Conservation (phyloP, 2,888 invertebrate genomes). For the Pristionchus exspectatus region DNA sequence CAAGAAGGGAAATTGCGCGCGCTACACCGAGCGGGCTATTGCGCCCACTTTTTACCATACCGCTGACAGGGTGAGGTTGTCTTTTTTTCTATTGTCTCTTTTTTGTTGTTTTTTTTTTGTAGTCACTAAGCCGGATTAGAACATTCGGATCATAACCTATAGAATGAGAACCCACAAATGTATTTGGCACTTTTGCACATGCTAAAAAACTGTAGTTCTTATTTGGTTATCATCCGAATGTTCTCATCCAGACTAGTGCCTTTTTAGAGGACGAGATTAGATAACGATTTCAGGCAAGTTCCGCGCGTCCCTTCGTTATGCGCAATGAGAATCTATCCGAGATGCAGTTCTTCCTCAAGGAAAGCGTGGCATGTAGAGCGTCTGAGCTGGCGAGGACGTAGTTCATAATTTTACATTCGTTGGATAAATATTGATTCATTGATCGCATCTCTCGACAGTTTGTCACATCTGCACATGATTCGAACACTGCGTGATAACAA, state of each 20-base stretch:
- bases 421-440: neutral
- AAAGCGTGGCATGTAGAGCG: neutral
- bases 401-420: neutral
- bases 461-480: too few relatives aligned
- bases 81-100: too few relatives aligned
- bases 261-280: neutral
- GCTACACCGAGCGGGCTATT: constrained; percentile 1
- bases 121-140: neutral
- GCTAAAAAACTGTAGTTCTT: neutral
- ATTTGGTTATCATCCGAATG: neutral
- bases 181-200: neutral
- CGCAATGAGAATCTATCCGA: constrained; percentile 31
- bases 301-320: neutral
- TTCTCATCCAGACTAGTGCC: neutral
- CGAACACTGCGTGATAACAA: too few relatives aligned
- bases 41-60: neutral
- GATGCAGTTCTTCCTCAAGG: neutral
- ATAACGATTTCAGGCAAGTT: neutral
- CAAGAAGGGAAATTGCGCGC: neutral
- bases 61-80: neutral
- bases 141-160: neutral
- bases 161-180: too few relatives aligned
- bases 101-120: too few relatives aligned
- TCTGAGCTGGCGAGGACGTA: neutral
- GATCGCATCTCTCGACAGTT: too few relatives aligned